A percentile compares a stretch with the other conserved stretches of the same genome.
Conservation (phyloP, 2,888 invertebrate genomes). For the Temnothorax unifasciatus region DNA sequence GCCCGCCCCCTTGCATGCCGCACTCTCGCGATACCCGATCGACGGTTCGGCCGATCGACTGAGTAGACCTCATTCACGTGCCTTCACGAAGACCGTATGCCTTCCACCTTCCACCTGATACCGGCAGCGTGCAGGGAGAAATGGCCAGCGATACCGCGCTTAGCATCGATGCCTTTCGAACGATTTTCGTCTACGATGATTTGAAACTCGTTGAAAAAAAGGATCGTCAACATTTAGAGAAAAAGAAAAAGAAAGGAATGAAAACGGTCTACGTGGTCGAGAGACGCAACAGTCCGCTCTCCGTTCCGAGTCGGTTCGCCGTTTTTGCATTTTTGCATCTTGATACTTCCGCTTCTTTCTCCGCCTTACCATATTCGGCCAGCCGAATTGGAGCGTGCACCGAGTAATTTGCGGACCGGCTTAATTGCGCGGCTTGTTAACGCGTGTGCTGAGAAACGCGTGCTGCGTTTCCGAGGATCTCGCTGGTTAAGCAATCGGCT, state of each 20-base stretch:
- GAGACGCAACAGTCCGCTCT: conserved; percentile 19
- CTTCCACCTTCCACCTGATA: conserved; percentile 76
- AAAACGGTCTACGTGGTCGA: conserved; percentile 24
- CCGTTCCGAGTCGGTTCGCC: conserved; percentile 45
- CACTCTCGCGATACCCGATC: conserved; percentile 76
- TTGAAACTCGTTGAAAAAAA: neutral
- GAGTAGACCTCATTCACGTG: conserved; percentile 75
- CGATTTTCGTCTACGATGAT: conserved; percentile 18
- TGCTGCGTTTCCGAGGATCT: conserved; percentile 9
- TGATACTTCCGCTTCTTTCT: conserved; percentile 55
- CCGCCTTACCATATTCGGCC: conserved; percentile 24
- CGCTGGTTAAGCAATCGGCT: neutral
- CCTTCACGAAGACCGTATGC: conserved; percentile 67
- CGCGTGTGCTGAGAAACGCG: conserved; percentile 29
- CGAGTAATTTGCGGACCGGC: conserved; percentile 49
- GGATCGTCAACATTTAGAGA: neutral
- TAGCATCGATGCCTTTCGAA: neutral
- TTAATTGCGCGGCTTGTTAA: conserved; percentile 52
- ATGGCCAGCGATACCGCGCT: conserved; percentile 41
- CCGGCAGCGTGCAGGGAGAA: conserved; percentile 42
- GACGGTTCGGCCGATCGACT: conserved; percentile 74
- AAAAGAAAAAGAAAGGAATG: neutral
- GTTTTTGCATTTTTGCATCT: conserved; percentile 52
- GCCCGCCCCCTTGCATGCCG: conserved; percentile 80
- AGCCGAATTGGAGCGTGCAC: conserved; percentile 54